Base-by-base conservation (phyloP, 2,888 invertebrate species). In the Agrotis ipsilon region DNA sequence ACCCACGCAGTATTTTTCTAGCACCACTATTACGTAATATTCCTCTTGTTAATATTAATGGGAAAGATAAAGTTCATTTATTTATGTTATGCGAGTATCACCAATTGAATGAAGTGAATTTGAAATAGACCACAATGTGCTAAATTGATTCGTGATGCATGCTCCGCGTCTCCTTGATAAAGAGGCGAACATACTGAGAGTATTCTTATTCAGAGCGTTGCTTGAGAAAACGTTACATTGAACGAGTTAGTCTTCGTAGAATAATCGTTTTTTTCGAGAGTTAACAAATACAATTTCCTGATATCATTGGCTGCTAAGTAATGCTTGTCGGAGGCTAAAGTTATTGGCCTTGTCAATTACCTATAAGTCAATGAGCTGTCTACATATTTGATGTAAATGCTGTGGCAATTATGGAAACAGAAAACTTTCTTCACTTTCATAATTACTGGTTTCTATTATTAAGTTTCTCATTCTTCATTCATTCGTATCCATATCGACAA, bases 141-240 rank as follows among this genome's bases (percentile, higher is more conserved):
- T 88, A 80, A 88, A 90, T 89, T 87, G 87, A 85, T 86, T 85
- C 80, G 84, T 87, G 80, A 83, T 78, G 80, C 84, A 83, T 80
- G 74, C 69, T 76, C 71, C 73, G 78, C 79, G 68, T 76, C 68
- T 75, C 66, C 69, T 68, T 77, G 64, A 69, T 81, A 73, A 78
- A 80, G 78, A 48, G 58, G 21, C 39, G 57, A 74, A 78, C 79
- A 73, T 78, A 77, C 69, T 46, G 49, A 45, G 45, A 61, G 48
- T 48, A 63, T 58, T 75, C n/a, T 58, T 70, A 70, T 72, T 72
- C 57, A 57, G 11, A 48, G 19, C 32, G 39, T 21, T 57, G 11
- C 19, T 54, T 68, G 43, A 39, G 21, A 39, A 65, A 68, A 58
- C 21, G 14, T 66, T 43, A 27, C 4, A 45, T 57, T 46, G 19